Base-by-base conservation (phyloP, 2,113 vertebrate species). In the Corydoras sp. region DNA sequence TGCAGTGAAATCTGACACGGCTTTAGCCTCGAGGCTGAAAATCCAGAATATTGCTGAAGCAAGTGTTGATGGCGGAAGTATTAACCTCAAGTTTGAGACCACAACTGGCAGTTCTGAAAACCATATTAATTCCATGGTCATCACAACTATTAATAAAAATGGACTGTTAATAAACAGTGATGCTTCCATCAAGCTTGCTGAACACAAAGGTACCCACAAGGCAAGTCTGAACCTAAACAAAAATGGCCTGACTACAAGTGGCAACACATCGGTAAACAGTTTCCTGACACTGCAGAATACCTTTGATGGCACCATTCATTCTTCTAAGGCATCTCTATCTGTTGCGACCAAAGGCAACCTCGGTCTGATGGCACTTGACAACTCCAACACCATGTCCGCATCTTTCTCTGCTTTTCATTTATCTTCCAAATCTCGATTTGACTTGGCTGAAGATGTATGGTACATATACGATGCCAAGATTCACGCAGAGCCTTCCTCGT, bases 391-490 rank as follows among this genome's bases (percentile, higher is more conserved):
- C 35, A 72, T 99, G 61, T 87, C 65, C 62, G 74, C 95, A 29
- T 88, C 87, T 62, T 89, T 88, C 0, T 81, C 90, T 29, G 84
- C 86, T 5, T 70, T 98, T 74, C 83, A 86, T 0, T 91, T 93
- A 70, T 79, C 72, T 75, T 93, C 94, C 2, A 93, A 91, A 76
- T 83, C 92, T 64, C 90, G 94, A 74, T 89, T 90, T 54, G 75
- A 80, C 14, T 86, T 88, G 29, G 82, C 81, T 76, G 71, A 83
- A 50, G 86, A 87, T 79, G 90, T 84, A 56, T 89, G 86, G 74
- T 95, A 98, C 71, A 90, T 83, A 51, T 93, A 97, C 71, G 85
- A 83, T 74, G 86, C 94, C 76, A 87, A 86, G 14, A 62, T 96
- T 0, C 78, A 91, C 3, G 65, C 95, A 13, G 83, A 91, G 67